phyloP scores from a whole-genome alignment of 2,888 invertebrate species.

The Horisme vitalbata region DNA sequence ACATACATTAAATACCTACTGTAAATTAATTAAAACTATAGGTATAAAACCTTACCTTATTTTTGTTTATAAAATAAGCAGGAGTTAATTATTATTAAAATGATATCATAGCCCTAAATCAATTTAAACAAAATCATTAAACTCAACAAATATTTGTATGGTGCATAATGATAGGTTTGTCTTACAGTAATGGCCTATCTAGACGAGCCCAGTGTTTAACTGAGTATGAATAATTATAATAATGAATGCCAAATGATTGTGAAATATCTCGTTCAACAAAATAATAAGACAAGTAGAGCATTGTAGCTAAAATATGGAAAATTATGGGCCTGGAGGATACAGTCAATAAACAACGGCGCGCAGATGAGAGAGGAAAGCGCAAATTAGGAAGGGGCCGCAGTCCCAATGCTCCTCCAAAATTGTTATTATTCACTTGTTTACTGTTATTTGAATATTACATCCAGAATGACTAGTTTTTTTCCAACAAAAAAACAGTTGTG shows the following conservation, averaged over 20 bases:
- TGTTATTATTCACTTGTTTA: too few relatives aligned
- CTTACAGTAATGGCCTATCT: constrained; percentile 20
- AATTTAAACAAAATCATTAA: too few relatives aligned
- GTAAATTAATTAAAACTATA: too few relatives aligned
- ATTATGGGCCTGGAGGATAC: constrained; percentile 1
- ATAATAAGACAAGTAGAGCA: constrained; percentile 9
- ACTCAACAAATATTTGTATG: too few relatives aligned
- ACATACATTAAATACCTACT: too few relatives aligned
- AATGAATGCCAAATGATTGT: constrained; percentile 42
- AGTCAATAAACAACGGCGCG: constrained; percentile 13
- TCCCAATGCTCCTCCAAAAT: neutral
- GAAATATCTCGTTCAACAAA: constrained; percentile 30
- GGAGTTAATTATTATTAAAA: too few relatives aligned
- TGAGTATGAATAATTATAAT: constrained; percentile 31
- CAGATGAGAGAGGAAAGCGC: constrained; percentile 13
- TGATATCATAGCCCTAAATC: too few relatives aligned
- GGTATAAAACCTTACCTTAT: too few relatives aligned
- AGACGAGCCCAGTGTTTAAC: constrained; percentile 28
- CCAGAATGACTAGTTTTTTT: too few relatives aligned
- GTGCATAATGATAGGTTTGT: constrained; percentile 21
- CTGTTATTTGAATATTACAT: too few relatives aligned
- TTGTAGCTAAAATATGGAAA: neutral
- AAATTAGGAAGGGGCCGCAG: constrained; percentile 27
- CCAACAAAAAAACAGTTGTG: too few relatives aligned
- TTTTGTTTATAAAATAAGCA: too few relatives aligned